Conservation (phyloP, 2,113 vertebrate genomes). For the Urocitellus parryii region DNA sequence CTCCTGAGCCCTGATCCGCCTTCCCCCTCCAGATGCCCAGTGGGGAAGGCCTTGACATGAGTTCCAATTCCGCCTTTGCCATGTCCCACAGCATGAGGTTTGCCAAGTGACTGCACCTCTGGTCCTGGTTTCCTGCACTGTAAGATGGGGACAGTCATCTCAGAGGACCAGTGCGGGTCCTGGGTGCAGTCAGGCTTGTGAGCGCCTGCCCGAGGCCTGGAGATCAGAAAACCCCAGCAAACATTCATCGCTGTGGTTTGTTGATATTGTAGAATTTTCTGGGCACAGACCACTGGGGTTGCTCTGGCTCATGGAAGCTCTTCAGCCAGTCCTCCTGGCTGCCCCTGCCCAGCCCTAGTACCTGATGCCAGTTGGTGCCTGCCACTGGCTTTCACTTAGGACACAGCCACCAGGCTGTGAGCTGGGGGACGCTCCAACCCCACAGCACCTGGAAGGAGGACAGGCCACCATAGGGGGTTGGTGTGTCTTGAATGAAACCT, state of each 20-base stretch:
- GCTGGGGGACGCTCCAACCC: background rate
- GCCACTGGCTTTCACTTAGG: background rate
- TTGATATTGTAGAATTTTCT: background rate
- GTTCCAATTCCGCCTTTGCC: background rate
- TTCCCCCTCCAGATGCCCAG: background rate
- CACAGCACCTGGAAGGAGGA: background rate
- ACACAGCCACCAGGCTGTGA: accelerated
- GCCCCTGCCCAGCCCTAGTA: accelerated
- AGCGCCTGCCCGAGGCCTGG: background rate
- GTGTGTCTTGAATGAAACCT: background rate
- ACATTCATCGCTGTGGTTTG: too few relatives aligned
- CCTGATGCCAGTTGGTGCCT: background rate
- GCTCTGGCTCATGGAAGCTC: background rate
- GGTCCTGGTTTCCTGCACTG: background rate
- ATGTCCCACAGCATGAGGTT: background rate
- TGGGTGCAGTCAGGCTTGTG: background rate
- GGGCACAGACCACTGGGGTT: background rate
- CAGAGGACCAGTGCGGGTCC: accelerated
- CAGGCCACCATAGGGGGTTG: background rate
- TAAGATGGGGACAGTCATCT: background rate
- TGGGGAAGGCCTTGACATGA: background rate
- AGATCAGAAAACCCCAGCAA: background rate
- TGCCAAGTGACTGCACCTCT: background rate
- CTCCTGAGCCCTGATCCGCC: background rate
- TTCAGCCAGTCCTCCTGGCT: background rate